These are phyloP conservation scores for Drosophila anomelani DNA, from an alignment of 2,888 invertebrate species.

Conservation along the genomic window DNA sequence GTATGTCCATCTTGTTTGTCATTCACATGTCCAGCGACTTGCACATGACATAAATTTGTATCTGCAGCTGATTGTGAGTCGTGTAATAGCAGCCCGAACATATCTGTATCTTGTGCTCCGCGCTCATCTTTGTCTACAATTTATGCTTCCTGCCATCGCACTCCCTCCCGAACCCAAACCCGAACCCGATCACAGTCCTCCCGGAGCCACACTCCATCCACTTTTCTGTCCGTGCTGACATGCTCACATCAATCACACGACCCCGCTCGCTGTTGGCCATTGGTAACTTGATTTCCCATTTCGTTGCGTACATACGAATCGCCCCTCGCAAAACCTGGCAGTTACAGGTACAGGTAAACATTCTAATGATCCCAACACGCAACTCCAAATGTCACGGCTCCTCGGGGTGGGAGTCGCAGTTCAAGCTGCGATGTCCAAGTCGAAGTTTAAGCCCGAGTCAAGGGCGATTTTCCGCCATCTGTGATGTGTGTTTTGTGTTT, in stretches of 20 bases:
- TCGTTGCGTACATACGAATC: constrained; percentile 27
- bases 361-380: constrained; percentile 71
- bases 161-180: background rate
- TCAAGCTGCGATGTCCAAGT: constrained; percentile 10
- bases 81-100: constrained; percentile 38
- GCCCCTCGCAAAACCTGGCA: constrained; percentile 13
- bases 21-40: constrained; percentile 49
- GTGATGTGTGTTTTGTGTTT: constrained; percentile 20
- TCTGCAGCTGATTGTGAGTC: constrained; percentile 55
- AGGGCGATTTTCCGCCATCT: constrained; percentile 49
- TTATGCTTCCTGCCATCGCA: constrained; percentile 61
- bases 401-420: constrained; percentile 20
- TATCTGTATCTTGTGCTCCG: constrained; percentile 41
- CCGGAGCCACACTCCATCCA: constrained; percentile 11
- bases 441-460: constrained; percentile 26
- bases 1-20: no score
- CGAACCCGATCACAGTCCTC: background rate
- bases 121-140: constrained; percentile 66
- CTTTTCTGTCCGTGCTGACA: constrained; percentile 57
- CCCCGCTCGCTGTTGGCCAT: constrained; percentile 29
- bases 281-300: constrained; percentile 60
- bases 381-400: constrained; percentile 52
- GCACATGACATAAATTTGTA: constrained; percentile 70
- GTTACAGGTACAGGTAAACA: constrained; percentile 47
- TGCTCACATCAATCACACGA: constrained; percentile 73